Evolutionary conservation across 2,113 vertebrate genomes (phyloP).

Genomic region (Ochotona curzoniae): DNA sequence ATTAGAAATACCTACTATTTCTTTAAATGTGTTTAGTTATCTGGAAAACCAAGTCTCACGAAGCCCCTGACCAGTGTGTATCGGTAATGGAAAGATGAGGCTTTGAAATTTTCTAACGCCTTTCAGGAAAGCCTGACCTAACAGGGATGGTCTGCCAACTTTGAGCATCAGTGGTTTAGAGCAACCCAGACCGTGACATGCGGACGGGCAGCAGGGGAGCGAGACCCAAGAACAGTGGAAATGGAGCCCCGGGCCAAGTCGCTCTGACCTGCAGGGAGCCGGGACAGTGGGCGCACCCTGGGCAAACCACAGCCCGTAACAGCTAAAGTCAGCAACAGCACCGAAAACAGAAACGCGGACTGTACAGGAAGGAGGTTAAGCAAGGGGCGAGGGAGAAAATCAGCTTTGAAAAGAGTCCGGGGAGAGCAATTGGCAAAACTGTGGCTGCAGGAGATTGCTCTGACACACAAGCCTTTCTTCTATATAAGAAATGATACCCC

Average conservation of each 20-base stretch:
- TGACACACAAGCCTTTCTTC: constrained; percentile 61
- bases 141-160: constrained; percentile 31
- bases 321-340: constrained; percentile 69
- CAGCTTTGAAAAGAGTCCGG: constrained; percentile 63
- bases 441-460: constrained; percentile 72
- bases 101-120: constrained; percentile 17
- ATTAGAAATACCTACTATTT: background rate
- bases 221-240: constrained; percentile 40
- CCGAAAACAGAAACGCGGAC: constrained; percentile 30
- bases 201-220: constrained; percentile 54
- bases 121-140: constrained; percentile 31
- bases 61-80: background rate
- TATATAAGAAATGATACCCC: background rate
- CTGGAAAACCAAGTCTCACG: background rate
- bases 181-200: constrained; percentile 61
- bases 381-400: constrained; percentile 58
- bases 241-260: constrained; percentile 72
- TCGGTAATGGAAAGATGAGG: background rate
- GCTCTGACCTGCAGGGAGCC: constrained; percentile 69
- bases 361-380: constrained; percentile 66
- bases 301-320: rapidly evolving
- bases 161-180: constrained; percentile 65
- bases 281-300: constrained; percentile 19
- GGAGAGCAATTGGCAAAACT: constrained; percentile 74
- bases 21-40: constrained; percentile 22